Evolutionary conservation across 2,888 invertebrate species (phyloP), one percentile per base, ranked within the genome.

Genomic region (Plagiodera versicolora): DNA sequence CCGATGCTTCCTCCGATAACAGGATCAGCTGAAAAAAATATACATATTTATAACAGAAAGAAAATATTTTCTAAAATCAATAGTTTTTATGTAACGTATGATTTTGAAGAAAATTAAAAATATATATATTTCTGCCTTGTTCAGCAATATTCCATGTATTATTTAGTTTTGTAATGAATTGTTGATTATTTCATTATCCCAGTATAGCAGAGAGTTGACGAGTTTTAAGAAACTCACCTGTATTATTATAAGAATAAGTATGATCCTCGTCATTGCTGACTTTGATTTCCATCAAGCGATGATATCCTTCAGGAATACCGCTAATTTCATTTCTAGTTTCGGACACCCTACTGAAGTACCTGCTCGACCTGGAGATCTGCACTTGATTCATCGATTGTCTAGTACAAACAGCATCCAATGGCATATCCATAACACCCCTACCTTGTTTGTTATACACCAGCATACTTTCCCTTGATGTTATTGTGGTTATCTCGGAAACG

Each of bases 261-360:
- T 53, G 53, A 16, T 53, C 53, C 11, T 44, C 44, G 20, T 44
- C 44, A 28, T 53, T 53, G 53, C 28, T 44, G 11, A 20, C 35
- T 44, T 20, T 19, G 44, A 51, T 51, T 51, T 35, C 51, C 18
- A 18, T 51, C 35, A 32, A 35, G 11, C 16, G 18, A 11, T 18
- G 17, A 17, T 16, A 32, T 4, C 18, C 35, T 24, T 39, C 44
- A 10, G 44, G 20, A 11, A 53, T 53, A 19, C 16, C 18, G 32
- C 18, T 35, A 11, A 51, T 35, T 19, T 51, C 35, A 18, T 35
- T 52, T 19, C 32, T 10, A 16, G 52, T 11, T 44, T 20, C 52
- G 9, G 39, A 20, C 20, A n/a, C 52, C 9, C 20, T 16, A 17
- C 39, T 14, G 44, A 39, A 39, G 52, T 39, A 39, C n/a, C 44